Percentiles rank a stretch among this genome's conserved stretches.
phyloP scores from a whole-genome alignment of 2,888 invertebrate genomes.

The Oligia strigilis region DNA sequence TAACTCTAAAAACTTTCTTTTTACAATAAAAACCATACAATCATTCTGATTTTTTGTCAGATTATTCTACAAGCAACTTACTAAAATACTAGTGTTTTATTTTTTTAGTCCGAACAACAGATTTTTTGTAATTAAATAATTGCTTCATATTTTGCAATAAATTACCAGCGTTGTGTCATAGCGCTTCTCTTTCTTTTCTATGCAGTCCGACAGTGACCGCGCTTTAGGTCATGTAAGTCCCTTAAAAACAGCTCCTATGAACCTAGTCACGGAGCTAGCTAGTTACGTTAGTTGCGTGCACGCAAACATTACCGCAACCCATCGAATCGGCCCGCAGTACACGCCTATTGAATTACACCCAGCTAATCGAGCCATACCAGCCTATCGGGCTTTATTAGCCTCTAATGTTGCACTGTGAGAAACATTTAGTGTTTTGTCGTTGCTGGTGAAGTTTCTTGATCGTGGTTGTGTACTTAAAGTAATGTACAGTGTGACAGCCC shows the following conservation, averaged over 20 bases:
- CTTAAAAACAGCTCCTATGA: neutral
- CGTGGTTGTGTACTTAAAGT: constrained; percentile 23
- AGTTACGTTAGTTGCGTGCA: constrained; percentile 66
- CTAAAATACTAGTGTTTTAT: too few relatives aligned
- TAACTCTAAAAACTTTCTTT: too few relatives aligned
- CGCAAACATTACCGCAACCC: constrained; percentile 61
- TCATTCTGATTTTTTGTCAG: too few relatives aligned
- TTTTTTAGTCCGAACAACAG: too few relatives aligned
- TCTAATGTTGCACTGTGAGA: constrained; percentile 62
- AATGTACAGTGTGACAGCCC: neutral
- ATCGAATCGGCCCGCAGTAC: constrained; percentile 67
- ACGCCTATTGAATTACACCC: constrained; percentile 79
- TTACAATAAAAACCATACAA: too few relatives aligned
- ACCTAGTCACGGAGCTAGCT: neutral
- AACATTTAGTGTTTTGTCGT: constrained; percentile 42
- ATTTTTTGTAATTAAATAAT: too few relatives aligned
- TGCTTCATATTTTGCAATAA: too few relatives aligned
- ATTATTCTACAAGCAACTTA: too few relatives aligned
- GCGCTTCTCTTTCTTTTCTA: too few relatives aligned
- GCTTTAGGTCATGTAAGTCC: too few relatives aligned
- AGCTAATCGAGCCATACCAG: constrained; percentile 73
- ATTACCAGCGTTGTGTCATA: too few relatives aligned
- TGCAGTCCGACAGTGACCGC: too few relatives aligned
- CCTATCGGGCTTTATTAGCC: constrained; percentile 53
- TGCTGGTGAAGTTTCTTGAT: neutral